Evolutionary conservation across 2,113 vertebrate species (phyloP), one percentile per base, ranked within the genome.

Genomic region (Prunella himalayana): DNA sequence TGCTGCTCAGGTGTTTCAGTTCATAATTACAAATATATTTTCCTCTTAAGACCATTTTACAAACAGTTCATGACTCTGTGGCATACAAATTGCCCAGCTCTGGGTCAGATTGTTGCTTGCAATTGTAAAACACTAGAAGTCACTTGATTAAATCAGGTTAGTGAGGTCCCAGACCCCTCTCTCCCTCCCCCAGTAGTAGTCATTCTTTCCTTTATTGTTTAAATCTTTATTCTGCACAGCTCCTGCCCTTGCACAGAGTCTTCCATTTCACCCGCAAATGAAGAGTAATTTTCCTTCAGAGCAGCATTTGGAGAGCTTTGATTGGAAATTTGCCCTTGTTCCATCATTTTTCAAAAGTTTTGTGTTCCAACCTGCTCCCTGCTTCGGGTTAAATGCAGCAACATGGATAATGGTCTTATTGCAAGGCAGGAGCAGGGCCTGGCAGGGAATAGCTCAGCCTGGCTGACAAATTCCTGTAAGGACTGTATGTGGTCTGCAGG

Each of bases 231-330:
- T 88, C 68, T 81, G 71, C 71, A 77, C 44, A 65, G 68, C 30
- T 92, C 35, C 44, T 56, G 44, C 35, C 31, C 24, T 71, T 92
- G 65, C 63, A 57, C 37, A 1, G 6, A 90, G 42, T 44, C 81
- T 86, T 91, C 51, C 77, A 83, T 87, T 60, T 78, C 73, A 71
- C 39, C 47, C 0, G 0, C 60, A 92, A 92, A 86, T 73, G 54
- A 86, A 88, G 42, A 89, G 16, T 15, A 78, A 78, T 89, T 92
- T 92, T 95, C 87, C 84, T 96, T 96, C 57, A 79, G 49, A 87
- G 81, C 59, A 80, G 50, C 23, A 78, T n/a, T 89, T 92, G 71
- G 76, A 94, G 61, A 53, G 39, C 56, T 96, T 75, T 79, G 51
- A 71, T 31, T 50, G 84, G 81, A 91, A 96, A 87, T 51, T 51